Evolutionary conservation across 2,888 invertebrate genomes (phyloP).

Genomic region (Brachypalpus laphriformis): DNA sequence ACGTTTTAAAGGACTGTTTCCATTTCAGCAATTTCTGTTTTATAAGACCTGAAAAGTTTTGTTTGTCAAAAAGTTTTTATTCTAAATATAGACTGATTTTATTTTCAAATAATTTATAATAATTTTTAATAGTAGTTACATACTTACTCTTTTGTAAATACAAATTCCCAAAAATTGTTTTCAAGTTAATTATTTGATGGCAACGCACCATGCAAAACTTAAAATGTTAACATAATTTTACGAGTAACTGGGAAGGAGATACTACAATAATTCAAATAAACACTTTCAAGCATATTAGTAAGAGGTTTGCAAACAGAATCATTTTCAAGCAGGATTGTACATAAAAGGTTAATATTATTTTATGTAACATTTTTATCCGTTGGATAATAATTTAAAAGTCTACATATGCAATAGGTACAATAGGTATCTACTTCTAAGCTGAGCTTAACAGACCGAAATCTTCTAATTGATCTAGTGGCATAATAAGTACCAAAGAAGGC

Average conservation of each 20-base stretch:
- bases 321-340: not conserved
- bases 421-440: too few species aligned
- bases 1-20: slow-evolving; percentile 92
- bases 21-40: slow-evolving; percentile 93
- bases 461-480: too few species aligned
- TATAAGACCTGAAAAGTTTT: slow-evolving; percentile 82
- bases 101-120: not conserved
- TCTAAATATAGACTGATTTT: not conserved
- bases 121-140: not conserved
- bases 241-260: not conserved
- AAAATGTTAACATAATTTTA: not conserved
- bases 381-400: too few species aligned
- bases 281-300: too few species aligned
- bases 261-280: not conserved
- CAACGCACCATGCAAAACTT: not conserved
- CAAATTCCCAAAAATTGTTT: not conserved
- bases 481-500: too few species aligned
- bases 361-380: not conserved
- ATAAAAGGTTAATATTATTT: not conserved
- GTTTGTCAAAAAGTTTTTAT: slow-evolving; percentile 12
- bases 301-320: not conserved
- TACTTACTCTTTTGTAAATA: slow-evolving; percentile 4
- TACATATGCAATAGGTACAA: too few species aligned
- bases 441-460: too few species aligned
- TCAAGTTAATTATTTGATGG: not conserved